phyloP scores from a whole-genome alignment of 1,140 invertebrate genomes.

The Drosophila fuyamai region DNA sequence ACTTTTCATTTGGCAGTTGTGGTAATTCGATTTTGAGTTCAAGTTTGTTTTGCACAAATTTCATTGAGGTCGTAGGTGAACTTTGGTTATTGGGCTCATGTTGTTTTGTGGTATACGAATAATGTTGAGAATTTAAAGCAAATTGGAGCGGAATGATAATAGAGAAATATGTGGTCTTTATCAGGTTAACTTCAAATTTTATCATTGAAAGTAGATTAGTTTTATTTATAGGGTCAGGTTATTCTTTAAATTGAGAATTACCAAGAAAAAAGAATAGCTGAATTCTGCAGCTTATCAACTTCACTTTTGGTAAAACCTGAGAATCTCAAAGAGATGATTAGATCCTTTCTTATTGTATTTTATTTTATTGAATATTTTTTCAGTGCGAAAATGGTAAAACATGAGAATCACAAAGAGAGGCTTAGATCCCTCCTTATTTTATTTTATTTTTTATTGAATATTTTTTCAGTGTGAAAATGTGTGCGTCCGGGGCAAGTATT shows the following conservation, averaged over 20 bases:
- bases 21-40: slow-evolving; percentile 10
- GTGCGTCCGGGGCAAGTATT: slow-evolving; percentile 24
- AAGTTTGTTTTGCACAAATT: background rate
- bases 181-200: too few species aligned
- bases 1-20: background rate
- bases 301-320: background rate
- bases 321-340: background rate
- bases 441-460: background rate
- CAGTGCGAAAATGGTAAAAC: slow-evolving; percentile 9
- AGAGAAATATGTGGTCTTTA: background rate
- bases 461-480: slow-evolving; percentile 25
- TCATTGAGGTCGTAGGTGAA: background rate
- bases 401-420: background rate
- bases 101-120: background rate
- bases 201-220: too few species aligned
- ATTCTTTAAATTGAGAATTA: background rate
- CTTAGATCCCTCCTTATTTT: too few species aligned
- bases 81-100: background rate
- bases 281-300: too few species aligned
- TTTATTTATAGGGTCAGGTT: too few species aligned
- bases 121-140: background rate
- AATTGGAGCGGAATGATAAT: background rate
- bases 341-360: too few species aligned
- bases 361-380: background rate
- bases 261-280: background rate